Evolutionary conservation across 2,888 invertebrate genomes (phyloP).

Genomic region (Agrilus mali): DNA sequence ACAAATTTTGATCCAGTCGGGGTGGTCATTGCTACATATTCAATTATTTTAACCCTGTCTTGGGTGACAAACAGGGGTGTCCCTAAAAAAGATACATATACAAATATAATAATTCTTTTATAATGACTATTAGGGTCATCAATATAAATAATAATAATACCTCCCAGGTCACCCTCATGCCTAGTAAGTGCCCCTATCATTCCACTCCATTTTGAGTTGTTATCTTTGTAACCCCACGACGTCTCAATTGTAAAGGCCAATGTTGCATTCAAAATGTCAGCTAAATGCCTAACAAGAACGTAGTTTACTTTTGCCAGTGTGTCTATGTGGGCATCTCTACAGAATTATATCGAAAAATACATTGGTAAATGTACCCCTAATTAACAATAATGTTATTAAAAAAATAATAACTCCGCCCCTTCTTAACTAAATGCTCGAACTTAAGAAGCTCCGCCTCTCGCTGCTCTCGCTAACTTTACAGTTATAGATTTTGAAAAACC

Average conservation of each 20-base stretch:
- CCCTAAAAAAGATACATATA: conserved; percentile 39
- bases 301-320: conserved; percentile 53
- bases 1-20: conserved; percentile 56
- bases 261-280: conserved; percentile 45
- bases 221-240: conserved; percentile 49
- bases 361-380: not conserved
- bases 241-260: conserved; percentile 39
- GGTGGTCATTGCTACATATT: conserved; percentile 55
- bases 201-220: conserved; percentile 47
- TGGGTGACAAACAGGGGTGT: conserved; percentile 51
- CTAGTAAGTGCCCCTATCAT: conserved; percentile 49
- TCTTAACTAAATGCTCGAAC: too few species aligned
- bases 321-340: conserved; percentile 39
- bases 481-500: too few species aligned
- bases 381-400: not conserved
- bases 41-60: conserved; percentile 47
- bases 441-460: too few species aligned
- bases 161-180: conserved; percentile 49
- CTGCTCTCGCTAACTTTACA: too few species aligned
- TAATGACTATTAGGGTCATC: too few species aligned
- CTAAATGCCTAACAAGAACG: conserved; percentile 42
- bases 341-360: conserved; percentile 7
- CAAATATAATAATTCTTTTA: not conserved
- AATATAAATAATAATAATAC: too few species aligned
- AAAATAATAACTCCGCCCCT: too few species aligned